Percentiles rank a stretch among this genome's conserved stretches.
Evolutionary conservation across 2,113 vertebrate species (phyloP).

Genomic region (Misgurnus mizolepis): DNA sequence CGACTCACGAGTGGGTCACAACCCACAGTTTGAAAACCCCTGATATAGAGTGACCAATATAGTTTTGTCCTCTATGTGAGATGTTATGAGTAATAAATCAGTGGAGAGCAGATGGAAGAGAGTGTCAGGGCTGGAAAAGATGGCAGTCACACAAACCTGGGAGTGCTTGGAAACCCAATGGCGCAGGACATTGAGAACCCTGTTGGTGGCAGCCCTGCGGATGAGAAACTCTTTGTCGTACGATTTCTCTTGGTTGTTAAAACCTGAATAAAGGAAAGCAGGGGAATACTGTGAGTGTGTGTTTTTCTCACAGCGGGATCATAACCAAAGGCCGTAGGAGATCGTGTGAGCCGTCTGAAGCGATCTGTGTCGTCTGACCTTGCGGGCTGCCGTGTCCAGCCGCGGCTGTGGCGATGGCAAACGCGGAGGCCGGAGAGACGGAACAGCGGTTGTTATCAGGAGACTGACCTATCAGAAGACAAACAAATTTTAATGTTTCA

Average conservation of each 20-base stretch:
- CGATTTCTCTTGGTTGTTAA: conserved; percentile 82
- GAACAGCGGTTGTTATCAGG: conserved; percentile 84
- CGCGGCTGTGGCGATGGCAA: conserved; percentile 93
- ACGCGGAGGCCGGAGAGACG: conserved; percentile 90
- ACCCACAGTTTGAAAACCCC: no score
- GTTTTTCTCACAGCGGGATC: neutral
- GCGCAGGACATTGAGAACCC: conserved; percentile 93
- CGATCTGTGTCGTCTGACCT: conserved; percentile 68
- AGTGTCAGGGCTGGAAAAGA: neutral
- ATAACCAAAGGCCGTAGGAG: neutral
- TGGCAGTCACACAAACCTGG: conserved; percentile 78
- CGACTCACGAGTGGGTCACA: no score
- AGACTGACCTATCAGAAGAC: conserved; percentile 72
- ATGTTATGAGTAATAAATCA: neutral
- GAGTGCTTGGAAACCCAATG: conserved; percentile 98
- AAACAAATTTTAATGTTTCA: neutral
- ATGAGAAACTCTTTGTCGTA: conserved; percentile 98
- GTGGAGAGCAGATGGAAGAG: neutral
- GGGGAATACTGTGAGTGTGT: neutral
- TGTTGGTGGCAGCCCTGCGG: conserved; percentile 90
- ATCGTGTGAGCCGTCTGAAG: neutral
- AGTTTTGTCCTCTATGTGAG: neutral
- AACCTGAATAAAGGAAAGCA: conserved; percentile 72
- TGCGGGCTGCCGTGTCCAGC: conserved; percentile 89
- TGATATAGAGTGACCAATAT: no score